Base-by-base conservation (phyloP, 2,113 vertebrate species). In the Osmerus mordax region DNA sequence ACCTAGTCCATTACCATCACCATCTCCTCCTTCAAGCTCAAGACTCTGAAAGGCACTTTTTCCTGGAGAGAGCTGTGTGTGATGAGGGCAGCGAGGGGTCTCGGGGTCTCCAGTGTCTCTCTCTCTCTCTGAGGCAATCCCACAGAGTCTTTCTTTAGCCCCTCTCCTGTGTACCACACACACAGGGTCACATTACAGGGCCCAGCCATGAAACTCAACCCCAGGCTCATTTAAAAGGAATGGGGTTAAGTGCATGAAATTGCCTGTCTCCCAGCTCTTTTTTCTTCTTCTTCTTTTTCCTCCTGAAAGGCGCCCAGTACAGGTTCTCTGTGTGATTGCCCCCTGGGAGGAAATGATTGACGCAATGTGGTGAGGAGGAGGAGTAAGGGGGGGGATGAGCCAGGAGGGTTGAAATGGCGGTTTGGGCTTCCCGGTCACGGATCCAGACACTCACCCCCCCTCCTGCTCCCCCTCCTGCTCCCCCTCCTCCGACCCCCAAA, bases 121-220 rank as follows among this genome's bases (percentile, higher is more conserved):
- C n/a, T 56, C 15, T 56, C 54, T 56, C n/a, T 18, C 7, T 56
- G 68, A 81, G 80, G 82, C 83, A 74, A 81, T 77, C 83, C 83
- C 72, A 60, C 74, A 51, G 68, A 69, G 76, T 80, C 89, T 89
- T 86, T 87, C 87, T 90, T 88, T 86, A 86, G 84, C 83, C 12
- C 19, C 65, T 21, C 74, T 51, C 77, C 74, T 68, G 52, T 54
- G 68, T 72, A 70, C 76, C 36, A 41, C 36, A 41, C 36, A 41
- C 36, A 41, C 54, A 4, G 77, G 86, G 83, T 86, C 83, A 84
- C 81, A 84, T 88, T 88, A 88, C 83, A 86, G 74, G 78, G 61
- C 63, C 53, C 6, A 81, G 76, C 71, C 69, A 79, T 76, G 88
- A 88, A 86, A 87, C 69, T 18, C 83, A 71, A 83, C 25, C 69